Percentiles rank a stretch among this genome's conserved stretches.
These are phyloP conservation scores for Protodeltote pygarga DNA, from an alignment of 2,888 invertebrate species.

Conservation along the genomic window DNA sequence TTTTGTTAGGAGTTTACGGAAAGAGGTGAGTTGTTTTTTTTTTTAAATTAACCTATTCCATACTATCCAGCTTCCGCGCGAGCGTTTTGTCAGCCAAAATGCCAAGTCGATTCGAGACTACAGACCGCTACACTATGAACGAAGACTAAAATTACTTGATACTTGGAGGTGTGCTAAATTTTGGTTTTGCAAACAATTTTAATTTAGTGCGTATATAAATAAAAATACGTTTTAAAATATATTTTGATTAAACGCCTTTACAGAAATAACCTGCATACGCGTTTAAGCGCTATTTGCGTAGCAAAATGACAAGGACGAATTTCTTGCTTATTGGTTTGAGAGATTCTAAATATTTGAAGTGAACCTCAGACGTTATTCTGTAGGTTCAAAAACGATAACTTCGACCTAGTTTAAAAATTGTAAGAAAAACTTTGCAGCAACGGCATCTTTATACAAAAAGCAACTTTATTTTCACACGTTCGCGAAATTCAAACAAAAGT, in stretches of 20 bases:
- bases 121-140: slow-evolving; percentile 69
- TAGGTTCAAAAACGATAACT: too few species aligned
- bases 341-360: too few species aligned
- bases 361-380: too few species aligned
- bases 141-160: slow-evolving; percentile 58
- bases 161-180: slow-evolving; percentile 47
- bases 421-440: too few species aligned
- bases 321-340: too few species aligned
- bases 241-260: too few species aligned
- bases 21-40: slow-evolving; percentile 48
- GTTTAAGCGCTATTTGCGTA: too few species aligned
- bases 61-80: slow-evolving; percentile 57
- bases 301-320: too few species aligned
- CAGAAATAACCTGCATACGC: too few species aligned
- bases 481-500: slow-evolving; percentile 56
- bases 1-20: slow-evolving; percentile 42
- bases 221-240: too few species aligned
- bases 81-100: slow-evolving; percentile 84
- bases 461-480: not conserved
- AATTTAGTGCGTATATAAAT: too few species aligned
- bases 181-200: slow-evolving; percentile 8
- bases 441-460: not conserved
- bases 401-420: too few species aligned
- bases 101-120: slow-evolving; percentile 81
- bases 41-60: slow-evolving; percentile 51